A percentile compares a stretch with the other conserved stretches of the same genome.
phyloP scores from a whole-genome alignment of 2,797 vertebrate genomes.

The Dallia pectoralis region DNA sequence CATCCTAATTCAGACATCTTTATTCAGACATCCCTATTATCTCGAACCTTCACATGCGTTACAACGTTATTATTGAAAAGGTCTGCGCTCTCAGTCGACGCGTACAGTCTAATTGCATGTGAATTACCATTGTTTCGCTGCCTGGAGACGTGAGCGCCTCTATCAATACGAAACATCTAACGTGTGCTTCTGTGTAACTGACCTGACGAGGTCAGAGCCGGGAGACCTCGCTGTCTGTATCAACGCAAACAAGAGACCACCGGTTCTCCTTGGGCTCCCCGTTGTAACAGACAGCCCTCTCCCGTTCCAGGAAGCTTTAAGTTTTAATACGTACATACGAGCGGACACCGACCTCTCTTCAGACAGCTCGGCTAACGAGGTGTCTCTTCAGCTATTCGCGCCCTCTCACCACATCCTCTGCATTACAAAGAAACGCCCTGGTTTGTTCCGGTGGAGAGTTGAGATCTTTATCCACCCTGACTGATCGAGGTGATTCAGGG shows the following conservation, averaged over 20 bases:
- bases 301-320: constrained; percentile 40
- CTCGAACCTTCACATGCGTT: background rate
- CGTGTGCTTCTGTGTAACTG: background rate
- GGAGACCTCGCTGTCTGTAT: constrained; percentile 8
- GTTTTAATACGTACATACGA: constrained; percentile 23
- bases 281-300: constrained; percentile 3
- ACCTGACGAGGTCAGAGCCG: constrained; percentile 17
- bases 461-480: background rate
- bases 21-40: background rate
- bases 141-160: background rate
- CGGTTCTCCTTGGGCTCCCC: background rate
- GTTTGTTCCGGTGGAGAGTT: background rate
- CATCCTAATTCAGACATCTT: too few species aligned
- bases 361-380: background rate
- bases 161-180: background rate
- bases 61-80: background rate
- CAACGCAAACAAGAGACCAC: constrained; percentile 4
- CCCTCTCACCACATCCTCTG: background rate
- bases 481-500: background rate
- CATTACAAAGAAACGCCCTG: constrained; percentile 1
- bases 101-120: background rate
- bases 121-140: background rate
- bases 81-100: background rate
- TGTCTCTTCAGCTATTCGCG: background rate
- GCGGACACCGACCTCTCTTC: constrained; percentile 10